These are phyloP conservation scores for Cryptomyrus ogoouensis DNA, from an alignment of 2,113 vertebrate species.

Conservation along the genomic window DNA sequence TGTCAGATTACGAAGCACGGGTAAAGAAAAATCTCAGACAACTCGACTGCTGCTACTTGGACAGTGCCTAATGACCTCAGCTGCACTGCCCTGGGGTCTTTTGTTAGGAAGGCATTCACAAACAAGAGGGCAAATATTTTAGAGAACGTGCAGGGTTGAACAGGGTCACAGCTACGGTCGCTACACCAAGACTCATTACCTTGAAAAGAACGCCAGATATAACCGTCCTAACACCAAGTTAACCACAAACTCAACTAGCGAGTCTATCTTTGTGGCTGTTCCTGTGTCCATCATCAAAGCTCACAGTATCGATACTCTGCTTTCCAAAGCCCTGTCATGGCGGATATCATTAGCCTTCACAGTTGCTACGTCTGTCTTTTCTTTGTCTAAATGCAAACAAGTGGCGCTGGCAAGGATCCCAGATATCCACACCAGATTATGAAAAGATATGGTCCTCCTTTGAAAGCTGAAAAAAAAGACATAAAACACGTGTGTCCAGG, in stretches of 20 bases:
- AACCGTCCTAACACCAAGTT: slow-evolving; percentile 28
- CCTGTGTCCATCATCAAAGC: slow-evolving; percentile 2
- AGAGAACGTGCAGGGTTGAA: slow-evolving; percentile 32
- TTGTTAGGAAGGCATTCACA: background rate
- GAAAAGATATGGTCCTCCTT: slow-evolving; percentile 28
- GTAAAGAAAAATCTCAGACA: slow-evolving; percentile 14
- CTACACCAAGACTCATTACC: slow-evolving; percentile 13
- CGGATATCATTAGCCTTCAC: slow-evolving; percentile 45
- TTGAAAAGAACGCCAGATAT: slow-evolving; percentile 20
- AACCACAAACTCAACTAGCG: background rate
- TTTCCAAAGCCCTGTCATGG: slow-evolving; percentile 51
- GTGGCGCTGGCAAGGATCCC: slow-evolving; percentile 39
- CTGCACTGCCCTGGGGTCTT: background rate
- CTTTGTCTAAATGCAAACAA: slow-evolving; percentile 42
- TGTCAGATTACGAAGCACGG: background rate
- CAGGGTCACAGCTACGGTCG: slow-evolving; percentile 19
- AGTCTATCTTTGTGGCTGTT: background rate
- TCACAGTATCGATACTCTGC: slow-evolving; percentile 25
- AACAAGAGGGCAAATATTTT: slow-evolving; percentile 12
- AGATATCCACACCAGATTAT: slow-evolving; percentile 37
- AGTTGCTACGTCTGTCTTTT: slow-evolving; percentile 38
- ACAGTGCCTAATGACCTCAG: background rate
- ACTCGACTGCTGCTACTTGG: background rate
- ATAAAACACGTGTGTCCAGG: slow-evolving; percentile 38
- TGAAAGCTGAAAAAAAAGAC: slow-evolving; percentile 32